phyloP scores from a whole-genome alignment of 2,888 invertebrate species.

The Sepioteuthis lessoniana region DNA sequence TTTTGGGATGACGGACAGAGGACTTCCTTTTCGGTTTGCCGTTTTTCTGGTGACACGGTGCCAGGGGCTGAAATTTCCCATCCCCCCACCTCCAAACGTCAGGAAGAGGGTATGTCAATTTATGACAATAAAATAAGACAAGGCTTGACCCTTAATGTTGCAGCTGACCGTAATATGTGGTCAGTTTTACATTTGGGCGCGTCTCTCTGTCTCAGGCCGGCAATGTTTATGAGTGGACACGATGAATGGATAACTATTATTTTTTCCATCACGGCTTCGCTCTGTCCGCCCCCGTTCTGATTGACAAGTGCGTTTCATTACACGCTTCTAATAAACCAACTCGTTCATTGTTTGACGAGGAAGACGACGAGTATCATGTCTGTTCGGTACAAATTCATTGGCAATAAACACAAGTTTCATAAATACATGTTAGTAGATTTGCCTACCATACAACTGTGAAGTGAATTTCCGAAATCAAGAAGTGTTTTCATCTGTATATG shows the following conservation, averaged over 20 bases:
- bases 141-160: neutral
- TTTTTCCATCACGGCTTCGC: neutral
- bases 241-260: neutral
- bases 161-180: neutral
- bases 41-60: neutral
- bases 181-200: neutral
- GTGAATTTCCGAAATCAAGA: too few relatives aligned
- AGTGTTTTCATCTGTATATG: too few relatives aligned
- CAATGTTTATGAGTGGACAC: neutral
- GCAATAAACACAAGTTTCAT: too few relatives aligned
- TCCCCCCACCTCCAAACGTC: neutral
- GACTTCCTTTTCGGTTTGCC: neutral
- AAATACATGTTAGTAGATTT: too few relatives aligned
- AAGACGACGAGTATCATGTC: neutral
- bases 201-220: neutral
- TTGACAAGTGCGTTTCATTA: neutral
- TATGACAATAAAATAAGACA: slow-evolving; percentile 10
- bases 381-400: too few relatives aligned
- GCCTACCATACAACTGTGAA: too few relatives aligned
- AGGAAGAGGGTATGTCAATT: neutral
- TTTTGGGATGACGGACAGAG: neutral
- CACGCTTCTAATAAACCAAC: neutral
- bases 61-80: neutral
- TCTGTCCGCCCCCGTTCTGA: neutral
- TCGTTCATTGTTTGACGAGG: neutral